A percentile compares a stretch with the other conserved stretches of the same genome.
phyloP scores from a whole-genome alignment of 23 tunicate genomes.

The Trididemnum nubilum region DNA sequence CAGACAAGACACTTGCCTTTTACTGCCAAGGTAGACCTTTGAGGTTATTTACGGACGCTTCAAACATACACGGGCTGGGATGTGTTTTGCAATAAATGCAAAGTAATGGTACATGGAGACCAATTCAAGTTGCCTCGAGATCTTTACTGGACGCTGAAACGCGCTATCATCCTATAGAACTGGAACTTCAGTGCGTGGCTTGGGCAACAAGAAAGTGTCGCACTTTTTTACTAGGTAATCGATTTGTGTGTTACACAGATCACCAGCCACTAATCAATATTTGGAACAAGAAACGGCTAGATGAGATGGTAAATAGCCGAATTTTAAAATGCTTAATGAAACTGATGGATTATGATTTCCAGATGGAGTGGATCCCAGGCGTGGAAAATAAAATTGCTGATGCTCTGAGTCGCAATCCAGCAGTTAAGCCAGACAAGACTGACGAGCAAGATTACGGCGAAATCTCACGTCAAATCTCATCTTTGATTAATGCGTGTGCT shows the following conservation, averaged over 20 bases:
- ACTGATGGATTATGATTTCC: slow-evolving; percentile 14
- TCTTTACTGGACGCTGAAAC: slow-evolving; percentile 13
- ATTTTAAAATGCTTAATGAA: slow-evolving; percentile 19
- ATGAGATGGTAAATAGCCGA: neutral
- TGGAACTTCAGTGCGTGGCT: neutral
- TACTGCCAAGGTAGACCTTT: slow-evolving; percentile 2
- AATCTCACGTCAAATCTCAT: no score
- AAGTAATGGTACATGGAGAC: neutral
- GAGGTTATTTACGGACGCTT: slow-evolving; percentile 7
- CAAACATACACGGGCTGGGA: slow-evolving; percentile 11
- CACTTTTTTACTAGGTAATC: slow-evolving; percentile 3
- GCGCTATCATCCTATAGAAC: slow-evolving; percentile 7
- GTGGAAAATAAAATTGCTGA: neutral
- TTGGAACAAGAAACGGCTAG: neutral
- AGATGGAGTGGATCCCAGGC: slow-evolving; percentile 15
- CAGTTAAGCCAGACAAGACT: no score
- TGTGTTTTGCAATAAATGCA: slow-evolving; percentile 8
- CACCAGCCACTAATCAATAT: slow-evolving; percentile 14
- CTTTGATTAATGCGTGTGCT: no score
- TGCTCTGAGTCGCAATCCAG: neutral
- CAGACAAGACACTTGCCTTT: slow-evolving; percentile 1
- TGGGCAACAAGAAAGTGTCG: slow-evolving; percentile 19
- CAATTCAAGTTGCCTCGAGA: slow-evolving; percentile 12
- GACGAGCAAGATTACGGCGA: no score
- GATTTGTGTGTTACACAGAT: neutral